phyloP scores from a whole-genome alignment of 2,888 invertebrate genomes.

The Podotricha telesiphe region DNA sequence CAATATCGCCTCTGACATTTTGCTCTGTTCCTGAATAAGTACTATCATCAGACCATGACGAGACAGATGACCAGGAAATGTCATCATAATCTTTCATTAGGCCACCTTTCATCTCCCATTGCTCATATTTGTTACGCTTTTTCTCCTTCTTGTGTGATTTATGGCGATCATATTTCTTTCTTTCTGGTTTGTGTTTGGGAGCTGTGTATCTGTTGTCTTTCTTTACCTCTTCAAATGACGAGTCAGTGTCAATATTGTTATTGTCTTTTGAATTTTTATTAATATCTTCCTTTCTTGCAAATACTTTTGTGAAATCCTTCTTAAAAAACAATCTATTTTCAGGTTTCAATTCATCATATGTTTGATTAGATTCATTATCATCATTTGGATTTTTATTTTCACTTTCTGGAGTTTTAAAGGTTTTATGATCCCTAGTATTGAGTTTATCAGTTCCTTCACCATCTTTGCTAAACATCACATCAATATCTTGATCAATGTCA shows the following conservation, averaged over 20 bases:
- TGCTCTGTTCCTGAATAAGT: slow-evolving; percentile 45
- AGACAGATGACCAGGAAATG: slow-evolving; percentile 52
- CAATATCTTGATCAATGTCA: not conserved
- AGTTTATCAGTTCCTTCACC: not conserved
- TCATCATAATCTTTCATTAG: slow-evolving; percentile 73
- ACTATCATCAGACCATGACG: slow-evolving; percentile 28
- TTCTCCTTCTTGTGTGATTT: slow-evolving; percentile 73
- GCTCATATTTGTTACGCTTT: slow-evolving; percentile 72
- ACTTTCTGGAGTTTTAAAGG: slow-evolving; percentile 26
- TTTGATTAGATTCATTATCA: not conserved
- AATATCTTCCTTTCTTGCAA: slow-evolving; percentile 33
- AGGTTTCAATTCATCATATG: not conserved
- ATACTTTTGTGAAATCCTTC: slow-evolving; percentile 4
- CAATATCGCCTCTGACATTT: slow-evolving; percentile 9
- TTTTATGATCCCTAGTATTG: not conserved
- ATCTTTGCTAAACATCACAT: not conserved
- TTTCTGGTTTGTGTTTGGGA: slow-evolving; percentile 62
- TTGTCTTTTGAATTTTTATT: slow-evolving; percentile 19
- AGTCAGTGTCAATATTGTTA: slow-evolving; percentile 39
- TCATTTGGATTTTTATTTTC: slow-evolving; percentile 11
- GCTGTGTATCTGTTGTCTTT: slow-evolving; percentile 72
- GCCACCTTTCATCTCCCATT: slow-evolving; percentile 77
- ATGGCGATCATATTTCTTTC: slow-evolving; percentile 67
- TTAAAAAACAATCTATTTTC: not conserved
- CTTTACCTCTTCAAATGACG: slow-evolving; percentile 68